phyloP scores from a whole-genome alignment of 2,888 invertebrate species.

The Belgica antarctica region DNA sequence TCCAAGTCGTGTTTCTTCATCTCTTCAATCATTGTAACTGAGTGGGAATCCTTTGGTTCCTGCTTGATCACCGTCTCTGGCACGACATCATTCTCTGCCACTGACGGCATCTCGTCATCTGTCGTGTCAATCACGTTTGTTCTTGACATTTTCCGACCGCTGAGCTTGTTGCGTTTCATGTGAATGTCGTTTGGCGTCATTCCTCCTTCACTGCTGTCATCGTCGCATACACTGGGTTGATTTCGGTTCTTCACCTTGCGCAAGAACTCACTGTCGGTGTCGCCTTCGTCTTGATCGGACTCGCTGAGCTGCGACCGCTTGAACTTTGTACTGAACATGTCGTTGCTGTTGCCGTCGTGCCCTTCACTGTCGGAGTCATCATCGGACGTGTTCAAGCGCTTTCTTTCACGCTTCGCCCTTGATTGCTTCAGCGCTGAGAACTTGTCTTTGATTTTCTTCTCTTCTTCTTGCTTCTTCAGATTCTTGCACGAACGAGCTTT shows the following conservation, averaged over 20 bases:
- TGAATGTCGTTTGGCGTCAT: conserved; percentile 12
- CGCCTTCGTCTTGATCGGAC: conserved; percentile 50
- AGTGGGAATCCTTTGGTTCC: conserved; percentile 4
- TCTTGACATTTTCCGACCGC: conserved; percentile 66
- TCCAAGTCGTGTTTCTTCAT: conserved; percentile 19
- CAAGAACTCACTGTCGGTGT: conserved; percentile 58
- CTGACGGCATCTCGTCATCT: conserved; percentile 65
- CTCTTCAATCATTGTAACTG: conserved; percentile 22
- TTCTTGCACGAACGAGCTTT: conserved; percentile 91
- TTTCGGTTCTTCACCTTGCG: conserved; percentile 57
- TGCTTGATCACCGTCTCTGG: conserved; percentile 45
- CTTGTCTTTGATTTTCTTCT: conserved; percentile 86
- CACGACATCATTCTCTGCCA: conserved; percentile 51
- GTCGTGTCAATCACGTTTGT: conserved; percentile 74
- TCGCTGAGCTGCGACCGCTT: conserved; percentile 31
- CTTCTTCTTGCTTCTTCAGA: conserved; percentile 88
- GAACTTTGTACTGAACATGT: conserved; percentile 26
- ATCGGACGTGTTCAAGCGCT: conserved; percentile 84
- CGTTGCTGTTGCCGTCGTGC: conserved; percentile 48
- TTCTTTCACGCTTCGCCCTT: conserved; percentile 81
- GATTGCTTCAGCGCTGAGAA: conserved; percentile 85
- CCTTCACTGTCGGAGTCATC: conserved; percentile 76
- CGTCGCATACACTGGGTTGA: conserved; percentile 56
- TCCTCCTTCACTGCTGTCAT: conserved; percentile 52
- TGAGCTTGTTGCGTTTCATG: conserved; percentile 57